Percentiles rank a stretch among this genome's conserved stretches.
phyloP scores from a whole-genome alignment of 64 coral and sea anemone genomes.

The Platygyra sinensis region DNA sequence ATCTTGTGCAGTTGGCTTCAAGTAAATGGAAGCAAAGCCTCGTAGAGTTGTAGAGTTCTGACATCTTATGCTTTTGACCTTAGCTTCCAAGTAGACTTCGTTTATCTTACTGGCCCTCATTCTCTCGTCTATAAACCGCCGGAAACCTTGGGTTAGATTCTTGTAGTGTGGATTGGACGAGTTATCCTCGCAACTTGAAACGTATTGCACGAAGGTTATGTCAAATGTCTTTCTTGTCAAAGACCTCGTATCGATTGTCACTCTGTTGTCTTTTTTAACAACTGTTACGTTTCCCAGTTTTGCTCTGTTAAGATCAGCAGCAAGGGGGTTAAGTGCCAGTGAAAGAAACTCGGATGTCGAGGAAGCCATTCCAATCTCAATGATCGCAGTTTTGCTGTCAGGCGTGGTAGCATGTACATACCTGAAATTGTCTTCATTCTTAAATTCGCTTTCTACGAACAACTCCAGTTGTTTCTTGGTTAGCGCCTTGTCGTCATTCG shows the following conservation, averaged over 20 bases:
- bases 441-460: neutral
- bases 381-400: neutral
- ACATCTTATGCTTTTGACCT: neutral
- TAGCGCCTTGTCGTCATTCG: neutral
- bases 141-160: neutral
- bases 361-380: constrained; percentile 25
- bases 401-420: neutral
- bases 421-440: neutral
- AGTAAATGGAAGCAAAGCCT: neutral
- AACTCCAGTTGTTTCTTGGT: neutral
- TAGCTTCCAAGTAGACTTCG: neutral
- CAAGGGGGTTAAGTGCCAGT: neutral
- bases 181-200: neutral
- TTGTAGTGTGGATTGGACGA: neutral
- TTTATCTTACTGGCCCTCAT: neutral
- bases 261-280: neutral
- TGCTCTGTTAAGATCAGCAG: neutral
- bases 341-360: neutral
- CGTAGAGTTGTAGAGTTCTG: neutral
- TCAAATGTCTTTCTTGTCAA: constrained; percentile 33
- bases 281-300: neutral
- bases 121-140: constrained; percentile 5
- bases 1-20: constrained; percentile 22
- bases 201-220: neutral
- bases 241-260: constrained; percentile 15